phyloP scores from a whole-genome alignment of 2,113 vertebrate species.

The Burhinus oedicnemus region DNA sequence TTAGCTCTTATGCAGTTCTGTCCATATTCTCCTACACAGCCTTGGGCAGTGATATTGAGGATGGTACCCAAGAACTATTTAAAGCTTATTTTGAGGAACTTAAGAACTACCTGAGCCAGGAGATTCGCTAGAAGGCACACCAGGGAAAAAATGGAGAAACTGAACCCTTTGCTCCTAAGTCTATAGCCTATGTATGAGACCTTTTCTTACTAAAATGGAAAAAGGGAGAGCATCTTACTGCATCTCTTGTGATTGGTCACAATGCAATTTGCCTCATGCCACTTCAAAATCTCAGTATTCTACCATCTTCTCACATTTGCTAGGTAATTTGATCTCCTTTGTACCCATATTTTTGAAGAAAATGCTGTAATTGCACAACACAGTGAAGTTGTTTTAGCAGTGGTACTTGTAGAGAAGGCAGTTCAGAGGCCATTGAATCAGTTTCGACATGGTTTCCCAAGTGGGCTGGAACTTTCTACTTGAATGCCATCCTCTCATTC shows the following conservation, averaged over 20 bases:
- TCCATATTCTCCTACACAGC: fast-evolving
- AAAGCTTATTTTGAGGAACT: neutral
- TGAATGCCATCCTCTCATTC: neutral
- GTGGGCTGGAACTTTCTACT: neutral
- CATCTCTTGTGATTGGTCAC: neutral
- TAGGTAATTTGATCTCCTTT: neutral
- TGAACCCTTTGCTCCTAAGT: neutral
- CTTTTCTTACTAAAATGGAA: neutral
- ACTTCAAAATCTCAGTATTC: neutral
- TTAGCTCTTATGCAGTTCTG: neutral
- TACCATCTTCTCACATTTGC: neutral
- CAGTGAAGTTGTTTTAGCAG: neutral
- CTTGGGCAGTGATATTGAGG: neutral
- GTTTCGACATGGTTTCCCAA: neutral
- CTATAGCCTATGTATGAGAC: neutral
- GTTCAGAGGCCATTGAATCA: neutral
- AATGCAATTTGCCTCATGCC: neutral
- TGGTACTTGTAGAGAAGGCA: neutral
- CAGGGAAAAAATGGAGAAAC: neutral
- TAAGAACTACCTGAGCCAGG: neutral
- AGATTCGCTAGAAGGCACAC: neutral
- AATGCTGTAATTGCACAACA: neutral
- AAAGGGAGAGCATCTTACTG: neutral
- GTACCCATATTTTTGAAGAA: neutral
- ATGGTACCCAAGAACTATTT: neutral